Evolutionary conservation across 1,140 invertebrate genomes (phyloP).

Genomic region (Acromyrmex charruanus): DNA sequence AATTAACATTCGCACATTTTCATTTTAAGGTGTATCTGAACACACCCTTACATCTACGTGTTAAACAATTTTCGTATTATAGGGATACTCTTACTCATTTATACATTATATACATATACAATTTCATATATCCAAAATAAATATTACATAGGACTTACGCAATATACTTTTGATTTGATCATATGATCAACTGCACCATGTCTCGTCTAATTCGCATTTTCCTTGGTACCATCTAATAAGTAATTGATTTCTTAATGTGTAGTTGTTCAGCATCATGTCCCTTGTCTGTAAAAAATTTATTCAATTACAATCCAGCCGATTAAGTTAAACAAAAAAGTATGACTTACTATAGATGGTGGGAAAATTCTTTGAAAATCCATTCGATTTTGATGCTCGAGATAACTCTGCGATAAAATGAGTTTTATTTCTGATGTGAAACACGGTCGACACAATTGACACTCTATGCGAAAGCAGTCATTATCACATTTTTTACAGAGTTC

Average conservation of each 20-base stretch:
- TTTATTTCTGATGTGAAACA: constrained; percentile 90
- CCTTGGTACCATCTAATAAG: constrained; percentile 94
- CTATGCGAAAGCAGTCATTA: constrained; percentile 88
- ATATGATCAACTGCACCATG: constrained; percentile 89
- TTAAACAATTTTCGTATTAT: background rate
- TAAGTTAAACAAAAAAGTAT: constrained; percentile 1
- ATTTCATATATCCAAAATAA: constrained; percentile 19
- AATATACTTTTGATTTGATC: constrained; percentile 55
- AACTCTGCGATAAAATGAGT: constrained; percentile 89
- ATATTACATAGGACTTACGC: constrained; percentile 30
- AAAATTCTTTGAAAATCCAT: constrained; percentile 93
- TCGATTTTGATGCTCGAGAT: constrained; percentile 92
- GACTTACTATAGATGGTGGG: constrained; percentile 91
- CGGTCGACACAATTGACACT: constrained; percentile 93
- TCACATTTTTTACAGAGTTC: constrained; percentile 90
- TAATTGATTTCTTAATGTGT: constrained; percentile 89
- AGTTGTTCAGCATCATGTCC: constrained; percentile 85
- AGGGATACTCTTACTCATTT: background rate
- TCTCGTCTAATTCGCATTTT: constrained; percentile 91
- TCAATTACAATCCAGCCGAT: background rate
- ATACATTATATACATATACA: constrained; percentile 19
- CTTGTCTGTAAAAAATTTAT: constrained; percentile 82
- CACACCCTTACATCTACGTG: background rate
- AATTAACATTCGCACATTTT: background rate
- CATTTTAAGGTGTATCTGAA: too few species aligned